Evolutionary conservation across 2,113 vertebrate species (phyloP).

Genomic region (Hypomesus transpacificus): DNA sequence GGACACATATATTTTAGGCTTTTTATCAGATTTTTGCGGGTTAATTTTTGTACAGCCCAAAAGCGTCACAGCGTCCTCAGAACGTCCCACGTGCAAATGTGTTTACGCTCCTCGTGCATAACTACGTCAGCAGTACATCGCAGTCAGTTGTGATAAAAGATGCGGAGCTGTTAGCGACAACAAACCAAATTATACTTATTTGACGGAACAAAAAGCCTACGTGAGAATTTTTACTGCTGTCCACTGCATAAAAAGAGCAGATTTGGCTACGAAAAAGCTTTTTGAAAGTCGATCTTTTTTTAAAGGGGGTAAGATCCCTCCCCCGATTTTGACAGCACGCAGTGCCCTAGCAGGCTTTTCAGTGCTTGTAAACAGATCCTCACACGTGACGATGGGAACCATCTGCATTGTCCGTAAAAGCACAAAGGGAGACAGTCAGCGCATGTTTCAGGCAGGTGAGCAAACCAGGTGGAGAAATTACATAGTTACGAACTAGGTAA

Average conservation of each 20-base stretch:
- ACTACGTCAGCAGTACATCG: conserved; percentile 33
- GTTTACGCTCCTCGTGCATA: conserved; percentile 70
- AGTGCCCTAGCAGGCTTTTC: conserved; percentile 41
- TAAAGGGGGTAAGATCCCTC: conserved; percentile 46
- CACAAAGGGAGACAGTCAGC: conserved; percentile 58
- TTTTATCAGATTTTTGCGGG: too few species aligned
- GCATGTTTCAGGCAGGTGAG: conserved; percentile 28
- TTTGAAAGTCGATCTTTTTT: conserved; percentile 3
- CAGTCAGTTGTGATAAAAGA: conserved; percentile 20
- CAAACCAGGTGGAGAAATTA: conserved; percentile 36
- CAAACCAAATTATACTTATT: neutral
- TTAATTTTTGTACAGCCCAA: neutral
- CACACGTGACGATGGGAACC: conserved; percentile 75
- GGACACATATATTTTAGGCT: too few species aligned
- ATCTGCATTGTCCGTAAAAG: conserved; percentile 62
- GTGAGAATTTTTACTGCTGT: too few species aligned
- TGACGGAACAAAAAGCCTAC: neutral
- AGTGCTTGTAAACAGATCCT: conserved; percentile 86
- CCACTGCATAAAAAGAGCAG: too few species aligned
- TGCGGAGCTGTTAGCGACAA: neutral
- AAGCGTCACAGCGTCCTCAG: conserved; percentile 50
- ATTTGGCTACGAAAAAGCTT: too few species aligned
- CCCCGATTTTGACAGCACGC: conserved; percentile 61
- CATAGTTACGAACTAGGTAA: conserved; percentile 41
- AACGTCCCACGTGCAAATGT: conserved; percentile 75